These are phyloP conservation scores for Patella caerulea DNA, from an alignment of 2,888 invertebrate species.

Conservation along the genomic window DNA sequence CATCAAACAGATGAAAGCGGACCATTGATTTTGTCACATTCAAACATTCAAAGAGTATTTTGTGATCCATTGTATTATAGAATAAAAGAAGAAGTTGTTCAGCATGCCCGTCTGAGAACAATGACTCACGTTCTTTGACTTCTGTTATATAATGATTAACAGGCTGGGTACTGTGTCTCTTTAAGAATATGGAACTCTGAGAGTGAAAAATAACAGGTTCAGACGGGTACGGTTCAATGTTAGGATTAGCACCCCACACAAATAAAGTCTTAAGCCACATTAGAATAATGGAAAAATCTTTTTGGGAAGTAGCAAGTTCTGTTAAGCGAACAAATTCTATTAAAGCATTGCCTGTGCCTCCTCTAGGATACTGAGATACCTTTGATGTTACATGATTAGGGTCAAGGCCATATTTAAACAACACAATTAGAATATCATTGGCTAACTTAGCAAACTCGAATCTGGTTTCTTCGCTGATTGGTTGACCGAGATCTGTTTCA, in stretches of 20 bases:
- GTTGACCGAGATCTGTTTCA: neutral
- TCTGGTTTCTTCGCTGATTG: neutral
- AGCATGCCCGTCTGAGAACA: conserved; percentile 77
- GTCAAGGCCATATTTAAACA: conserved; percentile 80
- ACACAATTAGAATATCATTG: conserved; percentile 78
- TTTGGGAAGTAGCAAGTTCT: conserved; percentile 78
- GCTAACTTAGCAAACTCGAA: conserved; percentile 76
- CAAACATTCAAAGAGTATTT: conserved; percentile 79
- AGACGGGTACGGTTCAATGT: conserved; percentile 76
- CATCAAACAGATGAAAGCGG: conserved; percentile 75
- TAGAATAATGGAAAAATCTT: conserved; percentile 81
- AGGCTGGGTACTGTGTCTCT: conserved; percentile 73
- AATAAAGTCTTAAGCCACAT: conserved; percentile 80
- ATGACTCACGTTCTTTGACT: conserved; percentile 73
- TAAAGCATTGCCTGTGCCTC: conserved; percentile 75
- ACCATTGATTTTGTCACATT: conserved; percentile 77
- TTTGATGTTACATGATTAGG: conserved; percentile 77
- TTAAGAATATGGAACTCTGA: conserved; percentile 74
- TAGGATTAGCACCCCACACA: conserved; percentile 83
- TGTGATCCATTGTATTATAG: conserved; percentile 78
- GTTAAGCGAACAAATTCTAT: conserved; percentile 79
- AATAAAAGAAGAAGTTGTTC: conserved; percentile 78
- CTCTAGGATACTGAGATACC: conserved; percentile 50
- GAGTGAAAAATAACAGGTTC: conserved; percentile 74
- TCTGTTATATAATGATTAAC: conserved; percentile 78